Conservation (phyloP, 2,113 vertebrate species). For the Fregetta grallaria region DNA sequence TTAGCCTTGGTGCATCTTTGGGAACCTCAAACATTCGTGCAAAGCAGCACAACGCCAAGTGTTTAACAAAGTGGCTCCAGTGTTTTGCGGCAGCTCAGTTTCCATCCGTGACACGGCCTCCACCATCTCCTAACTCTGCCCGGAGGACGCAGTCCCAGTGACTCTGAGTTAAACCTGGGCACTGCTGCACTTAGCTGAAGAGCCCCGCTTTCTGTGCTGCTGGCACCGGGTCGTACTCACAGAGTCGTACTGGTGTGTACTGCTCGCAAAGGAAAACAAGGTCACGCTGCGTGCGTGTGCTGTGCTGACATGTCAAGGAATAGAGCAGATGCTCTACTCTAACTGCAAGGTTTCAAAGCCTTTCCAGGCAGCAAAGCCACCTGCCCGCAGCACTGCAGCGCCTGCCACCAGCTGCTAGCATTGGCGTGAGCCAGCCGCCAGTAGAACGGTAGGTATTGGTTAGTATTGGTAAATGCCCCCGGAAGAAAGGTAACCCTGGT, state of each 20-base stretch:
- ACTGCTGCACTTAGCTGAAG: background rate
- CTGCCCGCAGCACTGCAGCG: background rate
- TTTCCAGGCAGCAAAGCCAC: background rate
- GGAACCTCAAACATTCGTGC: background rate
- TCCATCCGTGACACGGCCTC: background rate
- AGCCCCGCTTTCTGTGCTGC: background rate
- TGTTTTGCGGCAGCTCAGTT: background rate
- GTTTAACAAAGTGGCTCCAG: background rate
- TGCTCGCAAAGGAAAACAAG: background rate
- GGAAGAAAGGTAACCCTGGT: background rate
- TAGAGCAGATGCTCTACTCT: background rate
- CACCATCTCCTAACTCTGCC: background rate
- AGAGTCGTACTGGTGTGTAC: fast-evolving
- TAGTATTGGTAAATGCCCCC: background rate
- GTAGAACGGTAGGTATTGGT: fast-evolving
- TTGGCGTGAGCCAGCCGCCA: background rate
- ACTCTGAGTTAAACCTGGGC: background rate
- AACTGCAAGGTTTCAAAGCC: background rate
- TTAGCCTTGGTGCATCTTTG: background rate
- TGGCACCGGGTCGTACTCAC: background rate
- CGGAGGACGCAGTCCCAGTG: background rate
- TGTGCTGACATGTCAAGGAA: background rate
- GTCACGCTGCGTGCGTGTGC: fast-evolving
- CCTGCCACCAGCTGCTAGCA: background rate
- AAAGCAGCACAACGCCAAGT: background rate